Base-by-base conservation (phyloP, 1,140 invertebrate genomes). In the Drosophila melanogaster region DNA sequence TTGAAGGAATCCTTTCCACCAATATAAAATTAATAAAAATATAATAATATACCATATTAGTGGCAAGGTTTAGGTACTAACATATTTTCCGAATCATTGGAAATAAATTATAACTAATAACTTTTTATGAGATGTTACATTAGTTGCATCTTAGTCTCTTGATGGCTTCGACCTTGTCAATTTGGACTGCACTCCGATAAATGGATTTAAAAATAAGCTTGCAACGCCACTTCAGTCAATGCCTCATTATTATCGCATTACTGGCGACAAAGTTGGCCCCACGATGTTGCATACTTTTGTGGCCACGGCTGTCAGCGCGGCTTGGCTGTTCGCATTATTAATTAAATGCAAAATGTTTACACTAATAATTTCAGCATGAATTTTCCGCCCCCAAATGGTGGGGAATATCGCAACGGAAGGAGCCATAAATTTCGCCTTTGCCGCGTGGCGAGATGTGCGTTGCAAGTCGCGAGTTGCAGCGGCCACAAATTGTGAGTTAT, bases 261-360 rank as follows among this genome's bases (percentile, higher is more conserved):
- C 50, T 33, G 41, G 50, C 60, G 19, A 33, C 78, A 56, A 75
- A 54, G 55, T 78, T 67, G 62, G 11, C 4, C 50, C 41, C 62
- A 44, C 69, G 69, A 30, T 14, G 64, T 61, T 76, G 64, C 69
- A 76, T 86, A 67, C 47, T 81, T 74, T 58, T 66, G 70, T 62
- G 69, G 57, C 70, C 60, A 49, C 35, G 54, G 51, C 66, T 85
- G 81, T 85, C 81, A 85, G 35, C 77, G 54, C 47, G n/a, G 37
- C 37, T 79, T 56, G 38, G 64, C 35, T 47, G 56, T 47, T 61
- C 43, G 49, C 77, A 76, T 78, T 85, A 90, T 89, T 89, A 89
- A 89, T 90, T 89, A 89, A 89, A 89, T 90, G 79, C 85, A 90
- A 89, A 89, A 81, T 89, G 85, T 90, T 90, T 89, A 81, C 86